Conservation (phyloP, 2,113 vertebrate species). For the Prionailurus viverrinus region DNA sequence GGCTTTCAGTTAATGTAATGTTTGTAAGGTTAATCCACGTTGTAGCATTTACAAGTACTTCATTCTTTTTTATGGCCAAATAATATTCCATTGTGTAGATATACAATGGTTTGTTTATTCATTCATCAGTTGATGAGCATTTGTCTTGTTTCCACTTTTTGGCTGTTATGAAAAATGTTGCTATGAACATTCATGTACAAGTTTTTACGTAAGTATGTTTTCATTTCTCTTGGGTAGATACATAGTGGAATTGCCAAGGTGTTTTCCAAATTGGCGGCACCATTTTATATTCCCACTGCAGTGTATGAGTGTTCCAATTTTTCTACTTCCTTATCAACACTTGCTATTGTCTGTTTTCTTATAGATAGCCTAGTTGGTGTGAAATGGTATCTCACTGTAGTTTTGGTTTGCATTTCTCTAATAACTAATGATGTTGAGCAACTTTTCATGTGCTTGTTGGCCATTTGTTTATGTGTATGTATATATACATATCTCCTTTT, state of each 20-base stretch:
- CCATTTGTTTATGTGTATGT: not conserved
- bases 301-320: not conserved
- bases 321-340: not conserved
- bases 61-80: not conserved
- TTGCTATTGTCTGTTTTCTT: not conserved
- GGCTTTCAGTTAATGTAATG: not conserved
- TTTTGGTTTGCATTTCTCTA: not conserved
- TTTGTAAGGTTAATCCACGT: not conserved
- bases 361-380: not conserved
- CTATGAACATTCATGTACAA: not conserved
- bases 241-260: not conserved
- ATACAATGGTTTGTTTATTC: not conserved
- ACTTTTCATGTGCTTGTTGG: not conserved
- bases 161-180: not conserved
- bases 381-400: not conserved
- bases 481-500: not conserved
- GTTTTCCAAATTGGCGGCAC: not conserved
- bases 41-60: not conserved
- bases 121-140: not conserved
- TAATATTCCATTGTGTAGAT: not conserved
- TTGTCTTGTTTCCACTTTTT: not conserved
- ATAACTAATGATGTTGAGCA: not conserved
- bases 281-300: not conserved
- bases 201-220: not conserved
- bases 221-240: not conserved